Conservation (phyloP, 2,113 vertebrate genomes). For the Hemibagrus wyckioides region DNA sequence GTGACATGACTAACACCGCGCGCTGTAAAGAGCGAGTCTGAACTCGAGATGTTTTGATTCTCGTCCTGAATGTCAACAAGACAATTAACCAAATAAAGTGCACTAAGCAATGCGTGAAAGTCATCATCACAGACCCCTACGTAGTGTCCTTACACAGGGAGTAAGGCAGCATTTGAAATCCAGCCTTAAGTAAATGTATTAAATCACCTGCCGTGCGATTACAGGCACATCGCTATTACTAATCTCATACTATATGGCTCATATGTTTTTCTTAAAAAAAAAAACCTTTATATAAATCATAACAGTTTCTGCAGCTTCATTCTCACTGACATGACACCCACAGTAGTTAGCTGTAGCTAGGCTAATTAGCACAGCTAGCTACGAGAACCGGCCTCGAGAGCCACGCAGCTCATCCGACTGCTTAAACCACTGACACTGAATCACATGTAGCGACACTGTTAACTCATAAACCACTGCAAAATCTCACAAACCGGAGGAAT, state of each 20-base stretch:
- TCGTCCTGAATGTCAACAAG: background rate
- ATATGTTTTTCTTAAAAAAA: background rate
- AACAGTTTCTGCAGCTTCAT: background rate
- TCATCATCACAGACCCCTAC: background rate
- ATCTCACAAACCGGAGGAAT: background rate
- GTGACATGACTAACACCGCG: background rate
- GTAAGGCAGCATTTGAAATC: background rate
- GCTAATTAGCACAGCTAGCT: conserved; percentile 21
- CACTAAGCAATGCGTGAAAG: too few species aligned
- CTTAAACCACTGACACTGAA: background rate
- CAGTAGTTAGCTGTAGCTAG: conserved; percentile 17
- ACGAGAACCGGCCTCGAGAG: conserved; percentile 14
- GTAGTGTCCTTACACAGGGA: background rate
- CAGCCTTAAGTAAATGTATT: background rate
- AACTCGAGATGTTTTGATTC: background rate
- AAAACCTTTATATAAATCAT: background rate
- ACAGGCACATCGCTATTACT: background rate
- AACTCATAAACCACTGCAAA: background rate
- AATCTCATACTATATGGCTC: background rate
- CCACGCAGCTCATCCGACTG: conserved; percentile 28
- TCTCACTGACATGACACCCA: conserved; percentile 38
- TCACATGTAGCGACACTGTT: too few species aligned
- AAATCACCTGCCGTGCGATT: background rate
- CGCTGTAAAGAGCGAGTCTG: background rate
- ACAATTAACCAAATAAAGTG: background rate